Base-by-base conservation (phyloP, 2,888 invertebrate species). In the Panzeria rudis region DNA sequence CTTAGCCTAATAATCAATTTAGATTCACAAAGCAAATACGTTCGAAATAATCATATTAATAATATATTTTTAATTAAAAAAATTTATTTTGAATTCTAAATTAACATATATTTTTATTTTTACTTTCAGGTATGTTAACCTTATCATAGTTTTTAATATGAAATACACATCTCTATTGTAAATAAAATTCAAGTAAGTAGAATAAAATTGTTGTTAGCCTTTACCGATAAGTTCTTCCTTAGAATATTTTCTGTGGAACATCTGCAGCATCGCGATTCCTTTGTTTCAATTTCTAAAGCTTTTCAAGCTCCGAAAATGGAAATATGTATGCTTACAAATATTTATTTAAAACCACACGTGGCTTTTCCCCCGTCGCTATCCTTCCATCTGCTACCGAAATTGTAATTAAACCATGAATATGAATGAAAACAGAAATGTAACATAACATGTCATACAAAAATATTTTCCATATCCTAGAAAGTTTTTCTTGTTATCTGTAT, bases 361-460 rank as follows among this genome's bases (percentile, higher is more conserved):
- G 15, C 15, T 15, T 29, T 15, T 25, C 3, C n/a, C 29, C 29
- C 17, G 13, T 29, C 13, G 15, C 7, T 50, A 23, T 54, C 13
- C 15, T 15, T 29, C 25, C 8, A 8, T 8, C 9, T 20, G 20
- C 50, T 41, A 25, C 52, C 13, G 52, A 38, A 44, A 62, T 56
- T 47, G 15, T 80, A 66, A 80, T 80, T 80, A 72, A 62, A 72
- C 15, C 23, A 17, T n/a, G 50, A 64, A 23, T 41, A 44, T 20
- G 41, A 78, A 6, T 41, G 11, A 44, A 11, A 54, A 38, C 13
- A 20, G 15, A 59, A 35, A 17, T 61, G 17, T 25, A 50, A 66
- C 35, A 66, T 41, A 29, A 76, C 32, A 41, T 15, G 17, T 15
- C 41, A 9, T 32, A 20, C 17, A 44, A 54, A 79, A 13, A 78